phyloP scores from a whole-genome alignment of 2,888 invertebrate genomes.

The Drosophila antonietae region DNA sequence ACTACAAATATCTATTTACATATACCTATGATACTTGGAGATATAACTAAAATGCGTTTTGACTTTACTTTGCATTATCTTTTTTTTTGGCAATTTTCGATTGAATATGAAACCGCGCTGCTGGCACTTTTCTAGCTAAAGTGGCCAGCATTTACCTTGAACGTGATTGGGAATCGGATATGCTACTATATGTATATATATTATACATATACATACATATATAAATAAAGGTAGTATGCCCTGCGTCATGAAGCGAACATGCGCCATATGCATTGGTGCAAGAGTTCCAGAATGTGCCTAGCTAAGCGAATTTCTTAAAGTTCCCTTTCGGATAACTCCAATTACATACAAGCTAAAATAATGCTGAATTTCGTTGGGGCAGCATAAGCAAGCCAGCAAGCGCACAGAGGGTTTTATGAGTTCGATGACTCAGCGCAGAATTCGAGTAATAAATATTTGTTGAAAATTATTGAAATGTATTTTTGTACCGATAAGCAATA shows the following conservation, averaged over 20 bases:
- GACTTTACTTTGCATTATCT: background rate
- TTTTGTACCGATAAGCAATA: slow-evolving; percentile 2
- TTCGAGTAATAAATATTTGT: slow-evolving; percentile 27
- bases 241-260: slow-evolving; percentile 46
- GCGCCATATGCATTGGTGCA: slow-evolving; percentile 20
- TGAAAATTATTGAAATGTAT: background rate
- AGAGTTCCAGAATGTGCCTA: slow-evolving; percentile 41
- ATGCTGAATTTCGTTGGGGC: slow-evolving; percentile 58
- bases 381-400: slow-evolving; percentile 26
- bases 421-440: slow-evolving; percentile 59
- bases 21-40: background rate
- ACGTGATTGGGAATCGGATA: slow-evolving; percentile 75
- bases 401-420: slow-evolving; percentile 6
- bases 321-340: slow-evolving; percentile 38
- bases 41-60: background rate
- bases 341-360: slow-evolving; percentile 41
- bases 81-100: background rate
- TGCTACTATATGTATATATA: slow-evolving; percentile 8
- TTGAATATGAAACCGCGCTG: slow-evolving; percentile 32
- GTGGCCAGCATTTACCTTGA: slow-evolving; percentile 73
- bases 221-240: slow-evolving; percentile 3
- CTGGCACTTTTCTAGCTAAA: slow-evolving; percentile 26
- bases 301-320: slow-evolving; percentile 44
- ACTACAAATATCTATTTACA: too few relatives aligned
- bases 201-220: background rate